Conservation (phyloP, 35 echinoderm and acorn worm species). For the Lytechinus variegatus region DNA sequence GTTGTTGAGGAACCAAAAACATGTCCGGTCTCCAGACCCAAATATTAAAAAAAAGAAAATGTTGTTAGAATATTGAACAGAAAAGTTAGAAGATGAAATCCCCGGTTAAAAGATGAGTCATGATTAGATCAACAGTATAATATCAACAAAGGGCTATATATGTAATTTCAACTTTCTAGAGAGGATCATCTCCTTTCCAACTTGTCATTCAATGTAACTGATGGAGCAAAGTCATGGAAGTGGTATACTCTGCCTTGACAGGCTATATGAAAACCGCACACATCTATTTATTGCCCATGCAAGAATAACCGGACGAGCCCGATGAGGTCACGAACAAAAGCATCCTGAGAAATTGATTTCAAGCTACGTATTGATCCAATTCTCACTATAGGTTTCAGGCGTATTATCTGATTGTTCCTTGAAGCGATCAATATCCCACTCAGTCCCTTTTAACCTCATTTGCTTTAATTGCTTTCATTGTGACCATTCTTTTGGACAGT, state of each 20-base stretch:
- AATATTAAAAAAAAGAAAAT: no score
- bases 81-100: no score
- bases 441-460: neutral
- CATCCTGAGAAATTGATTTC: neutral
- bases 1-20: neutral
- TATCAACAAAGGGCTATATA: no score
- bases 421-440: neutral
- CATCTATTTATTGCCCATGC: neutral
- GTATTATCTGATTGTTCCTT: neutral
- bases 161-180: no score
- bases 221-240: no score
- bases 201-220: no score
- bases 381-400: neutral
- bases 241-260: neutral
- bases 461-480: conserved; percentile 11
- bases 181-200: no score
- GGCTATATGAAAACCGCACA: neutral
- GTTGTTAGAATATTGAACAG: no score
- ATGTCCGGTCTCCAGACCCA: neutral
- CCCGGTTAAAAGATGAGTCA: no score
- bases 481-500: neutral
- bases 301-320: neutral
- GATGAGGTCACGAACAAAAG: conserved; percentile 10
- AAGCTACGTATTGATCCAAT: neutral
- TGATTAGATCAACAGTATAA: no score